Evolutionary conservation across 1,140 invertebrate genomes (phyloP), one percentile per base, ranked within the genome.

Genomic region (Pseudoatta argentina): DNA sequence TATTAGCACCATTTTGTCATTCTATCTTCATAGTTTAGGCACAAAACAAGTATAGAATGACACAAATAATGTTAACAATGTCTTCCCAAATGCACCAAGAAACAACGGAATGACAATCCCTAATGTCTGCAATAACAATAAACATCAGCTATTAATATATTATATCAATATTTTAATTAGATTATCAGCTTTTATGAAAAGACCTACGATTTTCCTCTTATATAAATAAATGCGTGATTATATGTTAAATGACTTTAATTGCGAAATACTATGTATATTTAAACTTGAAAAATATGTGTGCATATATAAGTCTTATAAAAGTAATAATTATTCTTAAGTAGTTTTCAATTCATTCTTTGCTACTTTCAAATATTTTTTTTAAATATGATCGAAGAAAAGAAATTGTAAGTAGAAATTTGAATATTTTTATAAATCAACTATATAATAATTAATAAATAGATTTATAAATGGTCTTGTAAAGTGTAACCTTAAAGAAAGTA

Each of bases 401-500:
- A 66, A 69, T 30, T 27, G 55, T 48, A 71, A 71, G 64, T 87
- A 39, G n/a, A 79, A 48, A 66, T 39, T 30, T 67, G 39, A 63
- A 66, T 88, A 88, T 21, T 61, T 73, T 66, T 12, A 53, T 69
- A 27, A 78, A 79, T 61, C 55, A 88, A 61, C 69, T 88, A 51
- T 30, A 24, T 24, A 24, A 24, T 24, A 77, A 76, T 53, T 71
- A 87, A 73, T 24, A 72, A 77, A 87, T 73, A 75, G 79, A 48
- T 66, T 71, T 30, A 59, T 77, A 72, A 85, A 39, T 66, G 63
- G 12, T 75, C 57, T 67, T 72, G 34, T n/a, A 89, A 73, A 57
- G 3, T 66, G 44, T 34, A 82, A 39, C n/a, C 51, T 81, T 81
- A 81, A 69, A 69, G 77, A 16, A 79, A 21, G 6, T 64, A 88